phyloP scores from a whole-genome alignment of 2,888 invertebrate species.

The Nemapogon koenigi region DNA sequence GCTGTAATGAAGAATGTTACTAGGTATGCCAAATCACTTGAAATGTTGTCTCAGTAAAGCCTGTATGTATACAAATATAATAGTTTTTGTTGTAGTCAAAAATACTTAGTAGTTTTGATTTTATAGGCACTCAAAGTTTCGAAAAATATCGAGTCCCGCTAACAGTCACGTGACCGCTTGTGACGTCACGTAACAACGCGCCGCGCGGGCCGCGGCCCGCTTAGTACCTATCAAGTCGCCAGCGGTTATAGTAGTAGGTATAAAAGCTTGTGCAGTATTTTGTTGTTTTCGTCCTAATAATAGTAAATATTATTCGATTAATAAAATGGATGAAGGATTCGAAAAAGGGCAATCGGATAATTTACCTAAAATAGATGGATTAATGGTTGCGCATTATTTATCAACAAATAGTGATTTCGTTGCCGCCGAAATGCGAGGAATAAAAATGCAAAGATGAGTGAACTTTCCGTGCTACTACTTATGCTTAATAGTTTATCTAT shows the following conservation, averaged over 20 bases:
- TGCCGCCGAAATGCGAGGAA: constrained; percentile 4
- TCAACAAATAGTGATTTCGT: constrained; percentile 9
- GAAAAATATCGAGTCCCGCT: constrained; percentile 9
- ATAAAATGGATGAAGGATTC: constrained; percentile 7
- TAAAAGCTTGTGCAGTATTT: not conserved
- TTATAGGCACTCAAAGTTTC: constrained; percentile 11
- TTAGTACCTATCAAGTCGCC: not conserved
- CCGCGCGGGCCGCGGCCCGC: not conserved
- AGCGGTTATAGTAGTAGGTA: not conserved
- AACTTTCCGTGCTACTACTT: constrained; percentile 5
- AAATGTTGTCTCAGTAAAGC: constrained; percentile 10
- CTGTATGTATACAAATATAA: constrained; percentile 8
- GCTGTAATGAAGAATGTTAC: constrained; percentile 9
- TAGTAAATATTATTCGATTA: constrained; percentile 5
- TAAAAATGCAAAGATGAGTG: constrained; percentile 2
- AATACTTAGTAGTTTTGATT: constrained; percentile 11
- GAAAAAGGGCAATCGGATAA: constrained; percentile 5
- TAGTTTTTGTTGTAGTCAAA: constrained; percentile 11
- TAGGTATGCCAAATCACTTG: constrained; percentile 6
- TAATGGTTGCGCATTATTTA: constrained; percentile 7
- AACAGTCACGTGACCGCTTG: not conserved
- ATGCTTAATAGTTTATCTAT: constrained; percentile 7
- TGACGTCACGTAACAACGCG: not conserved
- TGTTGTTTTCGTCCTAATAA: no score
- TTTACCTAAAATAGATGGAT: constrained; percentile 5